Conservation (phyloP, 1,140 invertebrate species). For the Scaptomyza graminum region DNA sequence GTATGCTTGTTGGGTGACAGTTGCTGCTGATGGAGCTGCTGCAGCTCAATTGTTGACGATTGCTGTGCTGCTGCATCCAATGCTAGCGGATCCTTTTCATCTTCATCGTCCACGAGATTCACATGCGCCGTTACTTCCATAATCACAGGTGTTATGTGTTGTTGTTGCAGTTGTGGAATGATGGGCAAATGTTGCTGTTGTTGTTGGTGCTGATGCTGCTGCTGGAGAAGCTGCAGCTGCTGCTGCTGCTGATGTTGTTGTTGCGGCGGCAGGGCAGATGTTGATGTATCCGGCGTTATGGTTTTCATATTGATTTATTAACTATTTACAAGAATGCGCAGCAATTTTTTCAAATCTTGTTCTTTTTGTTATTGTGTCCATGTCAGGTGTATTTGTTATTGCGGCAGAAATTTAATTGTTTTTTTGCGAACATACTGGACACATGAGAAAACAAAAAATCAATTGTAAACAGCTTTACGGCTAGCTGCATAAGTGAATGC, state of each 20-base stretch:
- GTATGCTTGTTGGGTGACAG: conserved; percentile 71
- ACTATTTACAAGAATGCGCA: conserved; percentile 43
- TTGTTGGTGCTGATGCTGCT: conserved; percentile 27
- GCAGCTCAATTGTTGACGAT: conserved; percentile 11
- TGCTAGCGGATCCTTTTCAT: conserved; percentile 80
- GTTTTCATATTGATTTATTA: conserved; percentile 64
- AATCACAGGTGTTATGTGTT: conserved; percentile 55
- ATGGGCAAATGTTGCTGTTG: conserved; percentile 43
- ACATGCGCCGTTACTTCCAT: conserved; percentile 74
- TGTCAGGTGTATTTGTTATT: conserved; percentile 26
- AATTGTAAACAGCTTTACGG: conserved; percentile 4
- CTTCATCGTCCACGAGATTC: conserved; percentile 78
- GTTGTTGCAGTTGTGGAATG: conserved; percentile 40
- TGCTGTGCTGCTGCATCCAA: conserved; percentile 56
- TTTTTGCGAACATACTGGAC: conserved; percentile 49
- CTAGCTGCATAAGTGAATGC: background rate
- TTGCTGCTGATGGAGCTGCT: conserved; percentile 15
- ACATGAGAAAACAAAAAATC: conserved; percentile 5
- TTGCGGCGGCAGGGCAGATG: conserved; percentile 44
- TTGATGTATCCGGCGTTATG: conserved; percentile 67
- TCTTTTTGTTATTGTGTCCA: conserved; percentile 32
- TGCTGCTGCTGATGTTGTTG: conserved; percentile 50
- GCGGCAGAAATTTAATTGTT: conserved; percentile 26
- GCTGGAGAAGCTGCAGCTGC: conserved; percentile 35
- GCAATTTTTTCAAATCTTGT: conserved; percentile 2